Percentiles rank a stretch among this genome's conserved stretches.
Evolutionary conservation across 2,797 vertebrate species (phyloP).

Genomic region (Florisuga fusca): DNA sequence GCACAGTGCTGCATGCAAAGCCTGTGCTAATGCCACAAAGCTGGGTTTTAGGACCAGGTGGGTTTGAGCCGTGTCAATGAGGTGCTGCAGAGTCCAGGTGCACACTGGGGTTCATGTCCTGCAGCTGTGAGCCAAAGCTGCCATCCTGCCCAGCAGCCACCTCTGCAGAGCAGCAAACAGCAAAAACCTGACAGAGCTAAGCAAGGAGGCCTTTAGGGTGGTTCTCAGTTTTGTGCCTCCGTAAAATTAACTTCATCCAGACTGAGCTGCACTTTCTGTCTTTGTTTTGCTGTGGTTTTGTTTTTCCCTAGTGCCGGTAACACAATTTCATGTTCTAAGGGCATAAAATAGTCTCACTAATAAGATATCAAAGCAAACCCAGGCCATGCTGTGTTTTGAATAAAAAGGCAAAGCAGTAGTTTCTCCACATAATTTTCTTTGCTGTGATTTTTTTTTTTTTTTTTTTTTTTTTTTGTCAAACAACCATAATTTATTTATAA

Average conservation of each 20-base stretch:
- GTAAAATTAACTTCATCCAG: neutral
- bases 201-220: neutral
- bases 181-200: neutral
- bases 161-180: neutral
- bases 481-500: neutral
- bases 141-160: neutral
- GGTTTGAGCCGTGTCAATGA: neutral
- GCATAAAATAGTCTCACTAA: neutral
- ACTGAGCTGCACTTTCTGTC: neutral
- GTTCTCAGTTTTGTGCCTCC: neutral
- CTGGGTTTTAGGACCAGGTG: rapidly evolving
- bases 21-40: neutral
- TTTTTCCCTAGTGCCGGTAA: neutral
- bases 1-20: neutral
- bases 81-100: neutral
- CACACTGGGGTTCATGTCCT: rapidly evolving
- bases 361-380: neutral
- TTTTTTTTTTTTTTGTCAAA: neutral
- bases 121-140: neutral
- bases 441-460: neutral
- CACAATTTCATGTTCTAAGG: neutral
- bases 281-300: neutral
- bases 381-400: neutral
- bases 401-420: neutral
- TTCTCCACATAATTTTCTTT: neutral